These are phyloP conservation scores for Heliopora coerulea DNA, from an alignment of 92 coral and sea anemone genomes.

Conservation along the genomic window DNA sequence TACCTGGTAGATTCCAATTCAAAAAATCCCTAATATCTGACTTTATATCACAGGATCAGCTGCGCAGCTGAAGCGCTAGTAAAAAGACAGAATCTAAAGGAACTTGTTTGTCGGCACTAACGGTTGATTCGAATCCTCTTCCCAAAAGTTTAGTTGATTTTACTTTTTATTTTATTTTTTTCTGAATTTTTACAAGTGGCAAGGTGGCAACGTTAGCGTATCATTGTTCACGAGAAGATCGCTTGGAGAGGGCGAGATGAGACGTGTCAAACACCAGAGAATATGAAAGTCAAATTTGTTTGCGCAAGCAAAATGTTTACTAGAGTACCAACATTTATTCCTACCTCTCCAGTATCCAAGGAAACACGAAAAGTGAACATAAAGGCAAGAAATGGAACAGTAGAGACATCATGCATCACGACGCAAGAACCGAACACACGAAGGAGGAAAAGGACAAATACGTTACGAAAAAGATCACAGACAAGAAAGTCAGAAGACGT, in stretches of 20 bases:
- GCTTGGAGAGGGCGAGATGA: neutral
- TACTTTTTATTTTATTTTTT: neutral
- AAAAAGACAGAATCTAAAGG: neutral
- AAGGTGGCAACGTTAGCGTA: neutral
- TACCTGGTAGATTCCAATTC: conserved; percentile 9
- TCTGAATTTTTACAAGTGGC: neutral
- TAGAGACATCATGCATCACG: neutral
- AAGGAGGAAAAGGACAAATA: conserved; percentile 18
- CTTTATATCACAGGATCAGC: conserved; percentile 30
- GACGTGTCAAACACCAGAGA: neutral
- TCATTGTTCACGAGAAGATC: neutral
- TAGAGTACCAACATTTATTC: conserved; percentile 31
- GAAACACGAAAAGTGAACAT: neutral
- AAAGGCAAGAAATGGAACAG: conserved; percentile 13
- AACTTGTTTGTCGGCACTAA: neutral
- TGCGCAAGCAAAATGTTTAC: conserved; percentile 20
- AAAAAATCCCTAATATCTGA: conserved; percentile 12
- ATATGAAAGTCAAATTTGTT: neutral
- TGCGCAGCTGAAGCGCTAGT: conserved; percentile 26
- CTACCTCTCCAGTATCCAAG: conserved; percentile 1
- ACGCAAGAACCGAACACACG: neutral
- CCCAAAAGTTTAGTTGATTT: neutral
- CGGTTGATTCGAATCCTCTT: neutral
- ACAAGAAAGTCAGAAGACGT: neutral
- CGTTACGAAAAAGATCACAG: conserved; percentile 14